Conservation (phyloP, 2,113 vertebrate genomes). For the Thinocorus orbignyianus region DNA sequence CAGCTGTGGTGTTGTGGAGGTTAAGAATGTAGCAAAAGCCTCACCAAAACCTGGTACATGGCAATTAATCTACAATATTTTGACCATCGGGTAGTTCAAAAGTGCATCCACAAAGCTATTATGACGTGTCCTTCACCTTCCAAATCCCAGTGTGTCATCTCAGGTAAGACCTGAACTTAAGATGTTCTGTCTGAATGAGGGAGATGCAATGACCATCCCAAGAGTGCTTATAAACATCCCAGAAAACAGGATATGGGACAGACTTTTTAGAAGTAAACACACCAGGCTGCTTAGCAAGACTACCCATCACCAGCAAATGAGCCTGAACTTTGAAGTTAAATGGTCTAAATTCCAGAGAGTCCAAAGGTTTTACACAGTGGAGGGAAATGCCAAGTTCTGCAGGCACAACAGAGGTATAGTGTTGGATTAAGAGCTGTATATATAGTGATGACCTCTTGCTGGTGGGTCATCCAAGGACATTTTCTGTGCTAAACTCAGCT, state of each 20-base stretch:
- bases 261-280: background rate
- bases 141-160: background rate
- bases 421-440: background rate
- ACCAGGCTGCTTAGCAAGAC: background rate
- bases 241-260: conserved; percentile 15
- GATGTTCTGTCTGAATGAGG: background rate
- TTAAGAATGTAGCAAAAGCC: background rate
- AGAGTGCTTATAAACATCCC: background rate
- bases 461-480: conserved; percentile 8
- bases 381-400: conserved; percentile 2
- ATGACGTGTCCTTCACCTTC: background rate
- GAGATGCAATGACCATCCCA: background rate
- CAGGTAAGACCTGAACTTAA: background rate
- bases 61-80: background rate
- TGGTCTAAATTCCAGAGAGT: background rate
- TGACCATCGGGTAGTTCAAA: background rate
- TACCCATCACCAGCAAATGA: background rate
- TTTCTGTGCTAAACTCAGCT: background rate
- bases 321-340: conserved; percentile 12
- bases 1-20: background rate
- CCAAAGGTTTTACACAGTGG: background rate
- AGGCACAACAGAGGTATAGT: background rate
- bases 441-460: background rate
- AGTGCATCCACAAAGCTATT: background rate
- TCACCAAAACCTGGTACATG: background rate